Evolutionary conservation across 2,113 vertebrate genomes (phyloP), one percentile per base, ranked within the genome.

Genomic region (Gopherus evgoodei): DNA sequence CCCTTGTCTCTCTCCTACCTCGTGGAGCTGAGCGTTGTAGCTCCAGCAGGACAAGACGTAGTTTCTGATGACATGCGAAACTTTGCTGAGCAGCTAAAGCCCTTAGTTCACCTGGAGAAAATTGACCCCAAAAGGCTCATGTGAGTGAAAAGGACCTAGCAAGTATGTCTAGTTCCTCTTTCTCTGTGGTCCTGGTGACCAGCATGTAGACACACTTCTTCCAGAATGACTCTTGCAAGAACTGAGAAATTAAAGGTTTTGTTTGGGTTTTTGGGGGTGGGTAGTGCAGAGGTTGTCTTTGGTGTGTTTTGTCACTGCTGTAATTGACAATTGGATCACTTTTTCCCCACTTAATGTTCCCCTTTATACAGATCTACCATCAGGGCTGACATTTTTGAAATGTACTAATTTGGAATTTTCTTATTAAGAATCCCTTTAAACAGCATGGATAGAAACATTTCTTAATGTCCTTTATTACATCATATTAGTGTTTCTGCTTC

Each of bases 21-120:
- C 2, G 98, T 98, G 44, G 98, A 98, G 88, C 97, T 98, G 14
- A 98, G 93, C 2, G 97, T 99, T 95, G 98, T 99, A 47, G 98
- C 99, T 0, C 98, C 98, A 0, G 98, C 97, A 0, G 98, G 98
- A 12, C 98, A 98, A 94, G 98, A 98, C 4, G 7, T 98, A 0
- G 98, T 98, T 50, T 99, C 99, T 5, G 99, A 99, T 65, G 99
- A 99, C 96, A 99, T 99, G 99, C 99, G 99, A 94, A 99, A 98
- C 98, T 99, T 99, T 95, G 99, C 99, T 0, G 99, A 99, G 97
- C 99, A 99, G 53, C 98, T 99, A 24, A 99, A 99, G 92, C 99
- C 99, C 35, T 98, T 99, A 11, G 99, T 99, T 53, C 99, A 99
- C 88, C 97, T 99, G 54, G 99, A 99, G 95, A 99, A 99, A 97